phyloP scores from a whole-genome alignment of 2,113 vertebrate genomes.

The Passer domesticus region DNA sequence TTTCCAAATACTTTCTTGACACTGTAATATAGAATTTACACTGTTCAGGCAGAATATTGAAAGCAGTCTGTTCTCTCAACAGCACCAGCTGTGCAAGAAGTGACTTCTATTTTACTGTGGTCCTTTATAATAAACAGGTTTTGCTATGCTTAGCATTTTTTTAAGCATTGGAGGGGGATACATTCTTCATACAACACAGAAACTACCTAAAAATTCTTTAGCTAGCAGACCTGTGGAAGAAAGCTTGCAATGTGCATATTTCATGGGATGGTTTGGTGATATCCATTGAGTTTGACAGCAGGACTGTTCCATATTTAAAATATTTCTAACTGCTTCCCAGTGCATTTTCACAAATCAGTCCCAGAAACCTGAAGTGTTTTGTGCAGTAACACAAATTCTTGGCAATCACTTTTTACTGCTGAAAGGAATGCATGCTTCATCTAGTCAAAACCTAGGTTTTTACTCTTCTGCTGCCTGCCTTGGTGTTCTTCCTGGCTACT shows the following conservation, averaged over 20 bases:
- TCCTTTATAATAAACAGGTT: not conserved
- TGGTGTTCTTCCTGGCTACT: not conserved
- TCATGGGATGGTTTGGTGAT: not conserved
- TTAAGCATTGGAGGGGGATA: not conserved
- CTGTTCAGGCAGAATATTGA: not conserved
- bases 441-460: not conserved
- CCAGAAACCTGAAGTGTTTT: not conserved
- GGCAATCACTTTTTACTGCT: not conserved
- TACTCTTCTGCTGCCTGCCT: not conserved
- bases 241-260: not conserved
- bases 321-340: not conserved
- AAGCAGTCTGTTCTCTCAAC: not conserved
- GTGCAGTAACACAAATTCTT: not conserved
- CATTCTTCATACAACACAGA: not conserved
- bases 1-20: not conserved
- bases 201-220: not conserved
- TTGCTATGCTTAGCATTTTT: not conserved
- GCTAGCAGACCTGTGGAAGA: not conserved
- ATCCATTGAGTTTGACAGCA: not conserved
- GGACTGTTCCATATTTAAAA: not conserved
- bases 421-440: no score
- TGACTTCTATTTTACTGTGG: not conserved
- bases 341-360: not conserved
- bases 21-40: not conserved
- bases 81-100: not conserved